Evolutionary conservation across 2,113 vertebrate species (phyloP), one percentile per base, ranked within the genome.

Genomic region (Ramphastos sulfuratus): DNA sequence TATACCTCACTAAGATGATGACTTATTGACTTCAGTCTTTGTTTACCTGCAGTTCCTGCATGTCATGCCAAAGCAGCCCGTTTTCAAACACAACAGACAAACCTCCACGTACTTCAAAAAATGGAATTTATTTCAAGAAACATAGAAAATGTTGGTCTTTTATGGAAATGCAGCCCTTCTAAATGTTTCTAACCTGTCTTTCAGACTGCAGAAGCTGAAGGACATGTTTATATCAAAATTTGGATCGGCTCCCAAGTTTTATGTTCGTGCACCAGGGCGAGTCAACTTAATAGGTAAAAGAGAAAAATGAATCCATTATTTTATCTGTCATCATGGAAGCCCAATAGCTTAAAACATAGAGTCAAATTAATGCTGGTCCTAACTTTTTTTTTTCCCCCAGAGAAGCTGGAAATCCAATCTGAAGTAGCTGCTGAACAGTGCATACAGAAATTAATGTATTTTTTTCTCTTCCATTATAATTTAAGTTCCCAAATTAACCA

Each of bases 221-320:
- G 98, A 98, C 42, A 95, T 94, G 28, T 99, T 99, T 96, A 95
- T 97, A 67, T 95, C 97, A 61, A 99, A 99, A 91, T 99, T 98
- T 98, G 98, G 98, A 95, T 97, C 98, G 3, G 33, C 96, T 84
- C 99, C 99, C 67, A 97, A 97, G 31, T 99, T 99, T 98, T 99
- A 99, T 95, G 98, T 98, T 93, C 98, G 97, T 96, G 99, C 99
- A 85, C 99, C 99, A 60, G 99, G 99, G 93, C 98, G 99, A 94
- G 99, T 99, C 73, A 99, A 99, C 95, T 97, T 99, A 94, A 99
- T 99, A 98, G 99, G 99, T 99, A 98, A 97, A 92, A 58, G 64
- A 92, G 87, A 74, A 94, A 72, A 89, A 66, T 50, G 28, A 48
- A 76, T 83, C 48, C 39, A 4, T 85, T 79, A 56, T 82, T 85